Conservation (phyloP, 2,797 vertebrate genomes). For the Dipus sagitta region DNA sequence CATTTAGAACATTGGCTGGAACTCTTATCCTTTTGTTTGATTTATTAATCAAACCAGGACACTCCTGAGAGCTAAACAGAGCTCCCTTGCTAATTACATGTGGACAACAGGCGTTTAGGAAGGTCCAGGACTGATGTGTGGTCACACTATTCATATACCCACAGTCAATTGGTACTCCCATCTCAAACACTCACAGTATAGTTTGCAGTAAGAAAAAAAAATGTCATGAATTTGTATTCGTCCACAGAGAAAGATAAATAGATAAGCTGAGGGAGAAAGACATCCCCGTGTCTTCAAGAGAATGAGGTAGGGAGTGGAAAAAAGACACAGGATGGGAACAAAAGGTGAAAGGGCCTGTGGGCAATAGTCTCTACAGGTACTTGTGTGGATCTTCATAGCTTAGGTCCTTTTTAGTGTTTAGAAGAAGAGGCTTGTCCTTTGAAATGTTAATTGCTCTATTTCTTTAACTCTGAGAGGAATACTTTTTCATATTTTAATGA, state of each 20-base stretch:
- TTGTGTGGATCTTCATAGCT: not conserved
- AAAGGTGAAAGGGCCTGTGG: not conserved
- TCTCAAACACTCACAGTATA: not conserved
- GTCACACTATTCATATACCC: not conserved
- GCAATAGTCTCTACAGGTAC: not conserved
- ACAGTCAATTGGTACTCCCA: not conserved
- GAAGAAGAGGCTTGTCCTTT: conserved; percentile 19
- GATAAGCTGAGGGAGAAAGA: not conserved
- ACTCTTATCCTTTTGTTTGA: not conserved
- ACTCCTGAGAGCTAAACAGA: not conserved
- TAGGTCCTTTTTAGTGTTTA: not conserved
- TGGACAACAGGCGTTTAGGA: too few species aligned
- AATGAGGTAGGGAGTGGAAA: not conserved
- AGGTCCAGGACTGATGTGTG: not conserved
- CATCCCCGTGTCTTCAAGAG: not conserved
- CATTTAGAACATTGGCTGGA: not conserved
- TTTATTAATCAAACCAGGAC: not conserved
- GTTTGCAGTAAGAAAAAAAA: not conserved
- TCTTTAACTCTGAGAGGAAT: conserved; percentile 40
- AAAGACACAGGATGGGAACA: not conserved
- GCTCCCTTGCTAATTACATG: not conserved
- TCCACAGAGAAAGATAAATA: not conserved
- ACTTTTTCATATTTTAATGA: conserved; percentile 21
- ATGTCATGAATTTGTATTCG: not conserved
- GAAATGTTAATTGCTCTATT: conserved; percentile 69